These are phyloP conservation scores for Eumeta japonica DNA, from an alignment of 1,140 invertebrate species.

Conservation along the genomic window DNA sequence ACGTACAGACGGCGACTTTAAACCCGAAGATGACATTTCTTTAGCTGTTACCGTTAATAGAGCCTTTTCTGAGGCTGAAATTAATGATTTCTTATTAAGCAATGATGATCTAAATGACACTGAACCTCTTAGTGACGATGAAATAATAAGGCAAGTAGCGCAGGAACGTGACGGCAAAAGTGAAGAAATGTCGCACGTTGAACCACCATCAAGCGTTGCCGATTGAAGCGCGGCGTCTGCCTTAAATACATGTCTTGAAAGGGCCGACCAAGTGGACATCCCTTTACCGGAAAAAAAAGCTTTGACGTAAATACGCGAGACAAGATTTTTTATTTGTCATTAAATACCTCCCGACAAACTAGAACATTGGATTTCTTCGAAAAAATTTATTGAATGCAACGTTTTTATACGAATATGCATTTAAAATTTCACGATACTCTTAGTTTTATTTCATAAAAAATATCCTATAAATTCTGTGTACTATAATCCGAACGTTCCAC, in stretches of 20 bases:
- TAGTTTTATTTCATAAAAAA: no score
- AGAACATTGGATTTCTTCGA: no score
- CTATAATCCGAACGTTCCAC: no score
- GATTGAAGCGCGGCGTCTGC: not conserved
- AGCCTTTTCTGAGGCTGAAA: not conserved
- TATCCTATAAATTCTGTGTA: no score
- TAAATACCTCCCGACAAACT: no score
- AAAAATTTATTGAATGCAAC: no score
- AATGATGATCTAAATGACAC: slow-evolving; percentile 1
- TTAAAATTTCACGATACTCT: no score
- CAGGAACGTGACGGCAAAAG: slow-evolving; percentile 1
- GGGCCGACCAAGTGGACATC: no score
- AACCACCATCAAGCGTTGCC: not conserved
- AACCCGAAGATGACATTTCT: slow-evolving; percentile 1
- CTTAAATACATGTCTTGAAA: slow-evolving; percentile 1
- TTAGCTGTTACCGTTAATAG: not conserved
- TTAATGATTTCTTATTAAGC: slow-evolving; percentile 1
- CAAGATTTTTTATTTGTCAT: no score
- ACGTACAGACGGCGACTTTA: not conserved
- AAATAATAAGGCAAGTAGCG: not conserved
- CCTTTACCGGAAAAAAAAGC: no score
- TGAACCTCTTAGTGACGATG: not conserved
- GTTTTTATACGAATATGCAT: no score
- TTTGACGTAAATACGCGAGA: no score
- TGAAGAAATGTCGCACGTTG: not conserved